These are phyloP conservation scores for Calephelis nemesis DNA, from an alignment of 1,140 invertebrate species.

Conservation along the genomic window DNA sequence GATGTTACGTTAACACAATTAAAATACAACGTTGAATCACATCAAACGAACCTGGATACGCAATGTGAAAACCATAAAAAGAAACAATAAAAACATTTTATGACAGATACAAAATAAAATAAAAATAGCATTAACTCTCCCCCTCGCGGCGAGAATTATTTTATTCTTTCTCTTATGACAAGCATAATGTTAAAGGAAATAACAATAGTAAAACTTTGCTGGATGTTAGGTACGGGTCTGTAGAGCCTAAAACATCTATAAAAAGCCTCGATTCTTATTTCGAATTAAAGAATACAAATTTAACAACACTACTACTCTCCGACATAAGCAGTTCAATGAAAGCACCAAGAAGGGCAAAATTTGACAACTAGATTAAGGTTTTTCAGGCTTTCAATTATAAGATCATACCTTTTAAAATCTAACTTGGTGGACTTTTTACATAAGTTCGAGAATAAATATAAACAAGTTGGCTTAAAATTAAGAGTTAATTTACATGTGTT, in stretches of 20 bases:
- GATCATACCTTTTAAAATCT: too few relatives aligned
- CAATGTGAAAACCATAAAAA: slow-evolving; percentile 8
- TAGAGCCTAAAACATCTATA: slow-evolving; percentile 58
- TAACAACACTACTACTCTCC: slow-evolving; percentile 38
- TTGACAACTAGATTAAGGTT: too few relatives aligned
- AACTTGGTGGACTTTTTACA: too few relatives aligned
- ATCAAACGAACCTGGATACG: slow-evolving; percentile 15
- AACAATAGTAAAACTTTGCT: slow-evolving; percentile 17
- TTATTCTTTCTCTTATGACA: slow-evolving; percentile 41
- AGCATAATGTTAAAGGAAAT: slow-evolving; percentile 39
- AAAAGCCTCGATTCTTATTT: slow-evolving; percentile 69
- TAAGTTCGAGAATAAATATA: too few relatives aligned
- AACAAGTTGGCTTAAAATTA: too few relatives aligned
- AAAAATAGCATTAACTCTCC: slow-evolving; percentile 52
- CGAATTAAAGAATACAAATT: slow-evolving; percentile 61
- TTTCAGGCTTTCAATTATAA: too few relatives aligned
- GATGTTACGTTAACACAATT: not conserved
- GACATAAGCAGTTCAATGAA: slow-evolving; percentile 44
- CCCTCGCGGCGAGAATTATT: slow-evolving; percentile 36
- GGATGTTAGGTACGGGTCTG: slow-evolving; percentile 28
- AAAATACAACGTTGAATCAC: slow-evolving; percentile 6
- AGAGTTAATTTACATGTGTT: too few relatives aligned
- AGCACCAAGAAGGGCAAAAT: not conserved
- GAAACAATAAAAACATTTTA: not conserved
- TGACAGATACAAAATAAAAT: not conserved